Conservation (phyloP, 1,140 invertebrate genomes). For the Bombus turneri region DNA sequence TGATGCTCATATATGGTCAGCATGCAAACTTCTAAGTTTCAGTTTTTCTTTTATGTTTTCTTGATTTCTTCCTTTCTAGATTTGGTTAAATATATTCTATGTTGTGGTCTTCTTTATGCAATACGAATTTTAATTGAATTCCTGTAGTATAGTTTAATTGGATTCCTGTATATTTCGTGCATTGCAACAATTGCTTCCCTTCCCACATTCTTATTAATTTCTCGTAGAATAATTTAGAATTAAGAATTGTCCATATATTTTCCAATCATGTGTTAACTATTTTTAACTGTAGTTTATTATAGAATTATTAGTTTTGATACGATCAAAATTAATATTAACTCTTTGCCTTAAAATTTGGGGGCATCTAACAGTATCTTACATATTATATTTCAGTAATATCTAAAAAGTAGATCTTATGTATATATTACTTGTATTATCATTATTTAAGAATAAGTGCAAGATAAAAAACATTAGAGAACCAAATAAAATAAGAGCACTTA, state of each 20-base stretch:
- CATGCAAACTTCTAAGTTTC: conserved; percentile 74
- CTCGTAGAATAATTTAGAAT: neutral
- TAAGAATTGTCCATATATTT: neutral
- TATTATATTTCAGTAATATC: neutral
- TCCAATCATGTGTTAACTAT: neutral
- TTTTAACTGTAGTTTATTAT: neutral
- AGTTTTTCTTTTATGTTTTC: conserved; percentile 16
- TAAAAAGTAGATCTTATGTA: conserved; percentile 7
- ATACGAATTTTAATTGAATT: neutral
- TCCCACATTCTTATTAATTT: conserved; percentile 9
- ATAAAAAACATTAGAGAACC: neutral
- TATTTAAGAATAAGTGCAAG: neutral
- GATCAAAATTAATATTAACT: neutral
- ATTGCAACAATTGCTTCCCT: neutral
- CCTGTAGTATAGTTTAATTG: neutral
- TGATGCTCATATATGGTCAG: conserved; percentile 75
- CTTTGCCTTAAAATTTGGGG: neutral
- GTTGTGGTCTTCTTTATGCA: neutral
- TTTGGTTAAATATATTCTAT: conserved; percentile 21
- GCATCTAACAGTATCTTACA: neutral
- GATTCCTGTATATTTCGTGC: neutral
- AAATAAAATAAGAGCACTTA: neutral
- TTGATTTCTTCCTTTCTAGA: neutral
- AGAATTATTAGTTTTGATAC: neutral
- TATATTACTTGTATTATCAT: conserved; percentile 12